Evolutionary conservation across 2,113 vertebrate species (phyloP), one percentile per base, ranked within the genome.

Genomic region (Calyptomena viridis): DNA sequence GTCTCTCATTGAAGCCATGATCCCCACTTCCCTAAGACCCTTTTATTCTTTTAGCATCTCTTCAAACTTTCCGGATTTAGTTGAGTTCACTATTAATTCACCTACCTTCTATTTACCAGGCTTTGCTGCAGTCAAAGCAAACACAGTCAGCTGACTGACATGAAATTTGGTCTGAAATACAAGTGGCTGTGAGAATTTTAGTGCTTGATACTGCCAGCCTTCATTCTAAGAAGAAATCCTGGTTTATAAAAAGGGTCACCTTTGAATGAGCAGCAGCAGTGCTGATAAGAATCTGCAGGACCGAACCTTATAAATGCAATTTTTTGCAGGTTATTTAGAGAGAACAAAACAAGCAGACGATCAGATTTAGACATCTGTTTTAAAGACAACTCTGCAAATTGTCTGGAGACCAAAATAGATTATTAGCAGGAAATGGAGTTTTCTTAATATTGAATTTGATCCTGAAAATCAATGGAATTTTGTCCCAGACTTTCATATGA

Each of bases 381-480:
- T 87, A 94, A 94, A 94, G 40, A 64, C 77, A 94, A 87, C 74
- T 91, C 89, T 83, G 53, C 55, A 93, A 95, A 80, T 93, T 92
- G 73, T 93, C 93, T 92, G 47, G 44, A 93, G 91, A 94, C 91
- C 56, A 93, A 95, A 92, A 92, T 47, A 93, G 91, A 95, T 92
- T 88, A 95, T 94, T 89, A 95, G 83, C 47, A 96, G 94, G 94
- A 97, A 96, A 97, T 89, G 19, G 84, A 92, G 40, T 89, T 93
- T 90, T 94, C 58, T 84, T 90, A 71, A 84, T 92, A 91, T 44
- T 84, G 64, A 86, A 88, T 88, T 82, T 85, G 79, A 92, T 86
- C 15, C 68, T 84, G 68, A 93, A 93, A 92, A 93, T 90, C 83
- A 92, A 84, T 81, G 68, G 73, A 90, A 78, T 86, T 87, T 92